Percentiles rank a stretch among this genome's conserved stretches.
phyloP scores from a whole-genome alignment of 2,113 vertebrate species.

The Fukomys damarensis region DNA sequence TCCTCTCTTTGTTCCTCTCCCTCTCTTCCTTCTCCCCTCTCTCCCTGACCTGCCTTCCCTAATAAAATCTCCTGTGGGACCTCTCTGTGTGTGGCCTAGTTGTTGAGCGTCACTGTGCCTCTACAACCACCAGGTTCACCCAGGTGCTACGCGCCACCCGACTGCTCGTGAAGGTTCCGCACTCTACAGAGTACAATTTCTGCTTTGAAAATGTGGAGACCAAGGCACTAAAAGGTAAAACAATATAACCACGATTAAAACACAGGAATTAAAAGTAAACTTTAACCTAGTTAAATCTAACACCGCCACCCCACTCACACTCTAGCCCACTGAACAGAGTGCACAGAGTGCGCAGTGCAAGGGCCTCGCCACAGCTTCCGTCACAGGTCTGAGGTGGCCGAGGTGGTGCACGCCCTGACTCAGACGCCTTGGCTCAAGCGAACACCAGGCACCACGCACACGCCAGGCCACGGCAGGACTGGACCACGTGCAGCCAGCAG shows the following conservation, averaged over 20 bases:
- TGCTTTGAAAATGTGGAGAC: slow-evolving; percentile 55
- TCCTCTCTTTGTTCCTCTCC: too few relatives aligned
- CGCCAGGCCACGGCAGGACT: not conserved
- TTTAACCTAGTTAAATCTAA: not conserved
- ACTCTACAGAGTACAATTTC: slow-evolving; percentile 48
- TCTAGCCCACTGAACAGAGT: not conserved
- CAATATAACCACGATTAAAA: slow-evolving; percentile 18
- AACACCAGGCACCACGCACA: not conserved
- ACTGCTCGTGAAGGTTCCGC: slow-evolving; percentile 44
- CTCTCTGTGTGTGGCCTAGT: too few relatives aligned
- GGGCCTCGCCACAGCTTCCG: too few relatives aligned
- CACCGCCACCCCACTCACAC: not conserved
- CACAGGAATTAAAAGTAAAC: not conserved
- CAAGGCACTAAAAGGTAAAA: slow-evolving; percentile 9
- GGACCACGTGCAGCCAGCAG: not conserved
- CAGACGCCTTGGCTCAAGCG: not conserved
- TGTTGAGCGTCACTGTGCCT: too few relatives aligned
- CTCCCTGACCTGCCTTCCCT: too few relatives aligned
- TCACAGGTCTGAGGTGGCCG: not conserved
- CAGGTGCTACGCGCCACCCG: not conserved
- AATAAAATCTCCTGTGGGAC: too few relatives aligned
- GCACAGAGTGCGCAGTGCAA: too few relatives aligned
- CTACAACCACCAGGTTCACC: too few relatives aligned
- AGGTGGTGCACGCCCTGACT: not conserved
- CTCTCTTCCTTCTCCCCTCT: too few relatives aligned